Evolutionary conservation across 2,888 invertebrate species (phyloP).

Genomic region (Hemistola chrysoprasaria): DNA sequence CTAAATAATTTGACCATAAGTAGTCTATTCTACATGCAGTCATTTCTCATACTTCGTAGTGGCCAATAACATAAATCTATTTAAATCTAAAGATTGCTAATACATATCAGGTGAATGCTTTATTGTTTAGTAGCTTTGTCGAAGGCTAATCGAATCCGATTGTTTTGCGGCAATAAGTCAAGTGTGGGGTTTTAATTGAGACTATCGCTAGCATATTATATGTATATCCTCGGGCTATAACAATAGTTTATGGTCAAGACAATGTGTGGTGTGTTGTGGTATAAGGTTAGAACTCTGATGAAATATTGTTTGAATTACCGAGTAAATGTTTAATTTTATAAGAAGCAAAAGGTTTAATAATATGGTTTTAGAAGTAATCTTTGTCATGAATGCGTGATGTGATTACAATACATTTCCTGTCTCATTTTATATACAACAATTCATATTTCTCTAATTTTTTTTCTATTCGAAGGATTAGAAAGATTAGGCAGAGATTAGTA

Average conservation of each 20-base stretch:
- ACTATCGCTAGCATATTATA: conserved; percentile 57
- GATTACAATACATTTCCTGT: no score
- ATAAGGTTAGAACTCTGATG: no score
- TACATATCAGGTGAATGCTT: conserved; percentile 46
- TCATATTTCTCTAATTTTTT: no score
- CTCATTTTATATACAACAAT: no score
- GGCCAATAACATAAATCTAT: conserved; percentile 33
- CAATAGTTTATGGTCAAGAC: conserved; percentile 25
- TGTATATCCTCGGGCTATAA: conserved; percentile 52
- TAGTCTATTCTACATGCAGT: conserved; percentile 1
- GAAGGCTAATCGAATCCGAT: conserved; percentile 77
- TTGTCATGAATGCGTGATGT: no score
- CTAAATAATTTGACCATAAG: no score
- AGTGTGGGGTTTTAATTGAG: conserved; percentile 69
- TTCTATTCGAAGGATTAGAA: no score
- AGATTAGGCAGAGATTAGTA: no score
- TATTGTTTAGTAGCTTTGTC: conserved; percentile 69
- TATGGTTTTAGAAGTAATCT: no score
- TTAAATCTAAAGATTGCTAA: conserved; percentile 36
- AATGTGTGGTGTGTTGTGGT: conserved; percentile 8
- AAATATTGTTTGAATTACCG: no score
- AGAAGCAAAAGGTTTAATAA: no score
- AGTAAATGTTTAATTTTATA: no score
- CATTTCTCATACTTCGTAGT: conserved; percentile 13
- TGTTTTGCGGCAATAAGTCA: conserved; percentile 73